Percentiles rank a stretch among this genome's conserved stretches.
Conservation (phyloP, 2,888 invertebrate species). For the Eristalis intricaria region DNA sequence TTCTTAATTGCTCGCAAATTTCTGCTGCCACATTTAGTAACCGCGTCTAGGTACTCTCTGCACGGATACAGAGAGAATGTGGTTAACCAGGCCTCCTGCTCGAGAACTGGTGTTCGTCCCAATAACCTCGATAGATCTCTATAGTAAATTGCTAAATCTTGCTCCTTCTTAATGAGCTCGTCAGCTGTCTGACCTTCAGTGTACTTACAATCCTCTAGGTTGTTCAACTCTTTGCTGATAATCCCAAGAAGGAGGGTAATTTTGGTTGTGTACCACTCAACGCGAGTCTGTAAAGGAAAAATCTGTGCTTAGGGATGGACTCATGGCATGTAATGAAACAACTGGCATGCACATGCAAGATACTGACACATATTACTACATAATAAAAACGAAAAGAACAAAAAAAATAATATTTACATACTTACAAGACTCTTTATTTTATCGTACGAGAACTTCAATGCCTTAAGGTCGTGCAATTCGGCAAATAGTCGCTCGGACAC, state of each 20-base stretch:
- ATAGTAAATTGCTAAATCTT: constrained; percentile 76
- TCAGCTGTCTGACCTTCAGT: constrained; percentile 77
- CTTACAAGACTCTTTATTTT: constrained; percentile 37
- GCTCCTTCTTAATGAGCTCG: constrained; percentile 77
- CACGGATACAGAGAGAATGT: constrained; percentile 78
- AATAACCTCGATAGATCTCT: constrained; percentile 78
- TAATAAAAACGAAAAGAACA: too few species aligned
- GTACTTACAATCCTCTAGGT: constrained; percentile 78
- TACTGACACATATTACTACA: too few species aligned
- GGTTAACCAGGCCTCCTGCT: constrained; percentile 79
- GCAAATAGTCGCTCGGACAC: constrained; percentile 49
- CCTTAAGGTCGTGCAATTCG: constrained; percentile 3
- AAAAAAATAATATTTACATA: not conserved
- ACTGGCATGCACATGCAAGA: too few species aligned
- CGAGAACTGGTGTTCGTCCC: constrained; percentile 76
- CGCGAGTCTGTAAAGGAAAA: constrained; percentile 74
- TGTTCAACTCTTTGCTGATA: constrained; percentile 77
- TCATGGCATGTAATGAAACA: too few species aligned
- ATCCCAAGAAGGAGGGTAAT: constrained; percentile 77
- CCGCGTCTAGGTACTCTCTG: constrained; percentile 74
- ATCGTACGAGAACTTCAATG: constrained; percentile 41
- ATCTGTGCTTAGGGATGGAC: not conserved
- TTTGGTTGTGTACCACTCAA: constrained; percentile 79
- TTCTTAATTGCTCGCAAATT: constrained; percentile 59
- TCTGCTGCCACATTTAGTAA: constrained; percentile 77